Evolutionary conservation across 2,113 vertebrate genomes (phyloP).

Genomic region (Anser cygnoides): DNA sequence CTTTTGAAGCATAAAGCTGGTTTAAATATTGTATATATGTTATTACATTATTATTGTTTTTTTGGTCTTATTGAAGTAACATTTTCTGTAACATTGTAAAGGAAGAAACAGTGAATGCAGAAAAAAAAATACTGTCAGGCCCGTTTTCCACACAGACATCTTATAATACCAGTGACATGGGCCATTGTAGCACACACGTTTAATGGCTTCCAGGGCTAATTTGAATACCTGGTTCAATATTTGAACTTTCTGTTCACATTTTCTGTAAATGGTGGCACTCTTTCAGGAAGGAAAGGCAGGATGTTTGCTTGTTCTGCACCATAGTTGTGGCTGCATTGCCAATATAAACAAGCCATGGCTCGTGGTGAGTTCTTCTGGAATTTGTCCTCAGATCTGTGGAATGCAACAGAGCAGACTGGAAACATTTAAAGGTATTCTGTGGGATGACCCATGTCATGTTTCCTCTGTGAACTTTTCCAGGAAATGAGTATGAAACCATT

Average conservation of each 20-base stretch:
- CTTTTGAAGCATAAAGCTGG: background rate
- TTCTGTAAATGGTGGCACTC: background rate
- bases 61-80: background rate
- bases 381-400: background rate
- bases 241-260: background rate
- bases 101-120: background rate
- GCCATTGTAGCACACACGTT: background rate
- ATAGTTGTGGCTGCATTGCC: background rate
- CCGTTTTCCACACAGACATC: background rate
- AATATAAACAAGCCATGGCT: background rate
- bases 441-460: background rate
- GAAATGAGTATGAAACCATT: background rate
- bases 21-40: background rate
- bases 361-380: background rate
- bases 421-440: background rate
- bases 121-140: background rate
- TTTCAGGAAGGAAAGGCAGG: background rate
- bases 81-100: background rate
- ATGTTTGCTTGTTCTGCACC: background rate
- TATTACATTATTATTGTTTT: background rate
- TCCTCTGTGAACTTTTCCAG: background rate
- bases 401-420: background rate
- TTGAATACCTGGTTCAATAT: background rate
- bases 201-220: background rate
- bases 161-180: background rate